Conservation (phyloP, 2,113 vertebrate species). For the Eulacestoma nigropectus region DNA sequence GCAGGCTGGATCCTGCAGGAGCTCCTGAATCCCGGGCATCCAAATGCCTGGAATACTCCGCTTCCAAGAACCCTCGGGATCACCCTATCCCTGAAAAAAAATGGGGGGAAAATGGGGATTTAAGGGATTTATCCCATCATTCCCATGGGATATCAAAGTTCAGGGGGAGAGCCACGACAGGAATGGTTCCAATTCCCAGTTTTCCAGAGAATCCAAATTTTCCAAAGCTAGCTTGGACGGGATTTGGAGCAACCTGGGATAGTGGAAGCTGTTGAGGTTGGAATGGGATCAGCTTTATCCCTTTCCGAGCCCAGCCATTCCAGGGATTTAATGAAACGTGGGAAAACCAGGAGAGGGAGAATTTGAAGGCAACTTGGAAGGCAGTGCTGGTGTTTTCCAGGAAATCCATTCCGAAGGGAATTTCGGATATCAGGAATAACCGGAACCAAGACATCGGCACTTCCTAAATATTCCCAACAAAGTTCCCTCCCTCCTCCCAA, state of each 20-base stretch:
- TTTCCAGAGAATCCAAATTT: neutral
- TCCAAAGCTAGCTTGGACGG: fast-evolving
- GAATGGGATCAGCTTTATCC: neutral
- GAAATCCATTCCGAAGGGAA: neutral
- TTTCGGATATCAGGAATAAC: neutral
- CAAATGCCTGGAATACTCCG: fast-evolving
- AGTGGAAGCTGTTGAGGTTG: neutral
- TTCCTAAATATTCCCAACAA: neutral
- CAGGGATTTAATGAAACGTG: fast-evolving
- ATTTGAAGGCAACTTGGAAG: neutral
- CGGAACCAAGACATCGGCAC: fast-evolving
- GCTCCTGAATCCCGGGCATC: neutral
- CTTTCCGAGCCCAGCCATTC: neutral
- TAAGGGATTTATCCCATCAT: neutral
- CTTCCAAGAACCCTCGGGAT: neutral
- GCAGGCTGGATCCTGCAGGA: neutral
- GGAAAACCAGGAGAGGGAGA: neutral
- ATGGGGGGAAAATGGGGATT: neutral
- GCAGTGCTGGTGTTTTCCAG: fast-evolving
- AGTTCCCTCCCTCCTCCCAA: neutral
- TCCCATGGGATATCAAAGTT: neutral
- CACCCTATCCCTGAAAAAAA: neutral
- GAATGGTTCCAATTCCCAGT: neutral
- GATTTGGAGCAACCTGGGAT: neutral
- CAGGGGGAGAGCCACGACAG: neutral